Conservation (phyloP, 1,140 invertebrate species). For the Pomacea maculata region DNA sequence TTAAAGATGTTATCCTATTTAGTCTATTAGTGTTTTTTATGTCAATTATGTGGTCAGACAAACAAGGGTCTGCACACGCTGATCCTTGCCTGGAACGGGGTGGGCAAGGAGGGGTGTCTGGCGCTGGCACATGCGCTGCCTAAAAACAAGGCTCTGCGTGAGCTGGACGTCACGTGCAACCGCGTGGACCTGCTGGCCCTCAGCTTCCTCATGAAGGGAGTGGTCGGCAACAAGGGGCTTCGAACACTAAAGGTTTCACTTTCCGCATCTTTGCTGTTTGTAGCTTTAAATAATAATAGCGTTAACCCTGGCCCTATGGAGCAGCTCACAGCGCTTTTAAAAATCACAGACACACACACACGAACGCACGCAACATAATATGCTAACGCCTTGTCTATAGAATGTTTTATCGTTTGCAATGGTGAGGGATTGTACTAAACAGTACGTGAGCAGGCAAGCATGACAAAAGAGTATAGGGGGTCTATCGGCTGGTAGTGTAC, state of each 20-base stretch:
- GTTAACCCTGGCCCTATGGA: no score
- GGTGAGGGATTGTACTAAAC: no score
- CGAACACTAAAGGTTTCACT: conserved; percentile 38
- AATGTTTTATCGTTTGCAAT: neutral
- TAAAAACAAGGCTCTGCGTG: conserved; percentile 42
- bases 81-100: conserved; percentile 60
- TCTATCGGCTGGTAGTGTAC: no score
- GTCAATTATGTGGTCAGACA: conserved; percentile 27
- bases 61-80: conserved; percentile 43
- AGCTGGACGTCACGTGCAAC: conserved; percentile 53
- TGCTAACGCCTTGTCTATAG: no score
- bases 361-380: neutral
- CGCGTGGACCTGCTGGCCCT: conserved; percentile 49
- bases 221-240: conserved; percentile 42
- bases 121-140: conserved; percentile 45
- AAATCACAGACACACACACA: conserved; percentile 1
- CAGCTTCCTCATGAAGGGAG: conserved; percentile 43
- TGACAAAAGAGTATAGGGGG: no score
- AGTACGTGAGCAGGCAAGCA: no score
- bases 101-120: conserved; percentile 54
- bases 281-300: no score
- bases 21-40: no score
- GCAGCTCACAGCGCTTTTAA: no score
- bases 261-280: no score
- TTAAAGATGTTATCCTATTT: no score